A percentile compares a stretch with the other conserved stretches of the same genome.
phyloP scores from a whole-genome alignment of 2,888 invertebrate species.

The Junonia oenone region DNA sequence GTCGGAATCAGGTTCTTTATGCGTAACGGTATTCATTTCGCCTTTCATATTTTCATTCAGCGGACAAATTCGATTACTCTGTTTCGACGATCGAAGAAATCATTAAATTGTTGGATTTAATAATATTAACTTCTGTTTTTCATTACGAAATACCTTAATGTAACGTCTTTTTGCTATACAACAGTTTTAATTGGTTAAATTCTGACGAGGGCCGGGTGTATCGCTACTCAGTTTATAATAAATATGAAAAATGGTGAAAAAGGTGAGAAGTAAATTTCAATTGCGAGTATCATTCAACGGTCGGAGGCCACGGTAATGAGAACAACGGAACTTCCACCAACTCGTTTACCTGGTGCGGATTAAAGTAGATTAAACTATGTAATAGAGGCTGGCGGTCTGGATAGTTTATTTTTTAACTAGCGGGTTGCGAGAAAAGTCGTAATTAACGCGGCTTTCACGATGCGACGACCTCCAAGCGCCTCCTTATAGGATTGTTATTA shows the following conservation, averaged over 20 bases:
- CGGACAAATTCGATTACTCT: not conserved
- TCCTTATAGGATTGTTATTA: constrained; percentile 53
- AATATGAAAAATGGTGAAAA: constrained; percentile 2
- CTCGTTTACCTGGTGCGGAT: constrained; percentile 36
- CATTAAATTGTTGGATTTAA: not conserved
- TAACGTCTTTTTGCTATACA: not conserved
- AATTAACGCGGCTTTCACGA: constrained; percentile 60
- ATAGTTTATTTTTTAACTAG: constrained; percentile 52
- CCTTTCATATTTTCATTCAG: constrained; percentile 8
- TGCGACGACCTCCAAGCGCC: constrained; percentile 36
- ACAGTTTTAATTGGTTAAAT: not conserved
- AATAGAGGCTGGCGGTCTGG: constrained; percentile 32
- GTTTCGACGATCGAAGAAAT: not conserved
- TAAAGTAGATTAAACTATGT: constrained; percentile 43
- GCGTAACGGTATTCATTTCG: constrained; percentile 2
- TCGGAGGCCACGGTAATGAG: constrained; percentile 25
- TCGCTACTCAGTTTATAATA: not conserved
- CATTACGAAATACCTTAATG: not conserved
- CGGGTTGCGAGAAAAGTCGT: constrained; percentile 47
- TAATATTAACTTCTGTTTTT: not conserved
- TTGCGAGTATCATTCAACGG: constrained; percentile 30
- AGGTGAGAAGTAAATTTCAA: constrained; percentile 26
- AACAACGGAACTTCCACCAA: constrained; percentile 34
- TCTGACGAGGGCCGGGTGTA: not conserved
- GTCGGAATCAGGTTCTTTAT: constrained; percentile 9